Evolutionary conservation across 2,797 vertebrate species (phyloP).

Genomic region (Tinamus major): DNA sequence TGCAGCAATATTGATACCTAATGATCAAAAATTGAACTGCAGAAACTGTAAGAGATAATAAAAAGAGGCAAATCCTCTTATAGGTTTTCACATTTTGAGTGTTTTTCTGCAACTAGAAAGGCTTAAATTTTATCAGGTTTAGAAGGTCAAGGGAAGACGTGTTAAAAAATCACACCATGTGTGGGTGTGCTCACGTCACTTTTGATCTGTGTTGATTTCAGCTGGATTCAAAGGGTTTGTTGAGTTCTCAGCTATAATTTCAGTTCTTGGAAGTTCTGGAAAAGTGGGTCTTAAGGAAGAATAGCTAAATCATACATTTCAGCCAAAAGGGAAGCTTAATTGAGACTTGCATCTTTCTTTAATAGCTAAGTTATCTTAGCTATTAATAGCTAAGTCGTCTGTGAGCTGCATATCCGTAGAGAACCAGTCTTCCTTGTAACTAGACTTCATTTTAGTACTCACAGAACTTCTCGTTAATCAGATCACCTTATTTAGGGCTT

Average conservation of each 20-base stretch:
- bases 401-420: not conserved
- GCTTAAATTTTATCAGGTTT: not conserved
- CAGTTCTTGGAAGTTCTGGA: not conserved
- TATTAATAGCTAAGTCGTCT: not conserved
- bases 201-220: not conserved
- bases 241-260: not conserved
- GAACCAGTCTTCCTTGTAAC: not conserved
- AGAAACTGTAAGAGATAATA: not conserved
- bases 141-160: not conserved
- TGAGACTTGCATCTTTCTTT: not conserved
- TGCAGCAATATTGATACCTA: not conserved
- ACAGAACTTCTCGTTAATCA: not conserved
- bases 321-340: not conserved
- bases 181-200: not conserved
- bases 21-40: not conserved
- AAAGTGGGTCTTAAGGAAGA: not conserved
- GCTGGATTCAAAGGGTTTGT: not conserved
- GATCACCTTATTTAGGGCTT: not conserved
- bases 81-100: not conserved
- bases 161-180: not conserved
- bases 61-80: not conserved
- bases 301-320: not conserved
- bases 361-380: not conserved
- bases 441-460: not conserved
- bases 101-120: constrained; percentile 2